Conservation (phyloP, 2,113 vertebrate genomes). For the Paradoxurus hermaphroditus region DNA sequence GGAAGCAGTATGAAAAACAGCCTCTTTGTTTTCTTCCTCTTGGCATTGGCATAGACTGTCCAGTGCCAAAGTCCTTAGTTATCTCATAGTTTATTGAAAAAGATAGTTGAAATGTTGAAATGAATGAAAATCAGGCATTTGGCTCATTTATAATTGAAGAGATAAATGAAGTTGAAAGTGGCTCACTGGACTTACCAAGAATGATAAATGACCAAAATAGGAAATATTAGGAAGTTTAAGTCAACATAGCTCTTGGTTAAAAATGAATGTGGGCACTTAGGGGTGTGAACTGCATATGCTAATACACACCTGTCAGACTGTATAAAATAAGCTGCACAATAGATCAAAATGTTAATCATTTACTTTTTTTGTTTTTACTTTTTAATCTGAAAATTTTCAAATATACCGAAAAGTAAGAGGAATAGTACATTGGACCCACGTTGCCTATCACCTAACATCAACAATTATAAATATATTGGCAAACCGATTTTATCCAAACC, state of each 20-base stretch:
- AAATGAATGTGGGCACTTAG: background rate
- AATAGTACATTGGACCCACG: background rate
- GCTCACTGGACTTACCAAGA: slow-evolving; percentile 21
- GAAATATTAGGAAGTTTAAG: slow-evolving; percentile 23
- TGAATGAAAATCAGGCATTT: slow-evolving; percentile 19
- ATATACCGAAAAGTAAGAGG: background rate
- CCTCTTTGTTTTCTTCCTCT: background rate
- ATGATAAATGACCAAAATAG: slow-evolving; percentile 36
- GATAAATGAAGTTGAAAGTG: slow-evolving; percentile 29
- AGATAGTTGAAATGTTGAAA: background rate
- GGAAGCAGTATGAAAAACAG: background rate
- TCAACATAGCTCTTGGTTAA: slow-evolving; percentile 9
- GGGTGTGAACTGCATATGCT: background rate
- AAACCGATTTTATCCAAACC: background rate
- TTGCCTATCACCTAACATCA: background rate
- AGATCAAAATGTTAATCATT: background rate
- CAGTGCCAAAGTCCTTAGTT: background rate
- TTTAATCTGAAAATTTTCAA: slow-evolving; percentile 13
- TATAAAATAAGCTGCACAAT: background rate
- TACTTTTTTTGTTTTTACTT: background rate
- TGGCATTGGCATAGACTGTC: background rate
- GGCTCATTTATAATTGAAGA: slow-evolving; percentile 44
- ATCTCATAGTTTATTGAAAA: background rate
- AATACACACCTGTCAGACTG: background rate
- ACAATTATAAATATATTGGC: background rate